A percentile compares a stretch with the other conserved stretches of the same genome.
Conservation (phyloP, 2,113 vertebrate genomes). For the Uria aalge region DNA sequence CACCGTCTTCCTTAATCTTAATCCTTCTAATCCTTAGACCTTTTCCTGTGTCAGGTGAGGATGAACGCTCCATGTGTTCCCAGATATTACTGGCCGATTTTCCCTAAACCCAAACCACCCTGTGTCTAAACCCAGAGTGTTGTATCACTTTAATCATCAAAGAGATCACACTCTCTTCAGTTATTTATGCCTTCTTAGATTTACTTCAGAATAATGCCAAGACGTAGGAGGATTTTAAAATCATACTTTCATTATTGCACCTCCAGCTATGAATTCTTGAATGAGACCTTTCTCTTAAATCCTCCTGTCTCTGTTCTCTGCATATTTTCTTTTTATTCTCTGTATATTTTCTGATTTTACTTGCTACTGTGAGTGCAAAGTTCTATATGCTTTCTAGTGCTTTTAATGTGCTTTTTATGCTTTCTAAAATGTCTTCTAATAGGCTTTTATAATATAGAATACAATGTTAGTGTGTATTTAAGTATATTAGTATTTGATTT, state of each 20-base stretch:
- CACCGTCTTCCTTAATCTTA: conserved; percentile 6
- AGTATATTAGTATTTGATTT: not conserved
- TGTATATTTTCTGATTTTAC: not conserved
- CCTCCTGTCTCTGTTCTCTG: not conserved
- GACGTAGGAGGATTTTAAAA: not conserved
- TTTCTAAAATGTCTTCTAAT: not conserved
- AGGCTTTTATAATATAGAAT: not conserved
- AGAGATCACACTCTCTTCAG: not conserved
- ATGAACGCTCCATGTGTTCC: not conserved
- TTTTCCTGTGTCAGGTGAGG: conserved; percentile 24
- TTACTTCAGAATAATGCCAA: not conserved
- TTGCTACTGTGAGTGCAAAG: not conserved
- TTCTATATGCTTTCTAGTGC: not conserved
- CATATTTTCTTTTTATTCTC: not conserved
- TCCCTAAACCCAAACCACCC: not conserved
- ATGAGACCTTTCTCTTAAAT: not conserved
- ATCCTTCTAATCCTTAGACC: conserved; percentile 13
- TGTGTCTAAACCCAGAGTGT: not conserved
- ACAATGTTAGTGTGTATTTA: not conserved
- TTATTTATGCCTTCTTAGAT: not conserved
- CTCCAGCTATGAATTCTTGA: not conserved
- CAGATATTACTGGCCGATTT: not conserved
- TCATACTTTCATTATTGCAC: not conserved
- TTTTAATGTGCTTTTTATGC: not conserved
- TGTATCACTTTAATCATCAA: not conserved